phyloP scores from a whole-genome alignment of 2,113 vertebrate species.

The Panthera tigris region DNA sequence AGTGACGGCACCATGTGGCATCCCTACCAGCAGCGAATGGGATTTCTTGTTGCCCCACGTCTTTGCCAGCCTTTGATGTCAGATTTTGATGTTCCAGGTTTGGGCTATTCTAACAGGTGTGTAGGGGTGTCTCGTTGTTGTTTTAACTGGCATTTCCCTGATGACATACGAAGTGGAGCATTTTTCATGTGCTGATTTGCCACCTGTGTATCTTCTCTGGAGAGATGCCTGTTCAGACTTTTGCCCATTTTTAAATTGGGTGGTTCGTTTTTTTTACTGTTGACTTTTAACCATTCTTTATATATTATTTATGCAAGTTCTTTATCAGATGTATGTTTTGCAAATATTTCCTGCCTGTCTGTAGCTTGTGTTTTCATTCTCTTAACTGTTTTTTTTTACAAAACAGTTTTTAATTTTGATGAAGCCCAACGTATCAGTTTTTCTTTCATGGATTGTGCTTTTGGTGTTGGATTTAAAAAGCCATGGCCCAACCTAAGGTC shows the following conservation, averaged over 20 bases:
- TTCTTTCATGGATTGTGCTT: background rate
- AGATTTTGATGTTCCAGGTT: background rate
- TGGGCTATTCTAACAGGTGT: background rate
- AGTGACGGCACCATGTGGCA: too few relatives aligned
- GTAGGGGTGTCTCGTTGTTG: background rate
- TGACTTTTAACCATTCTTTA: background rate
- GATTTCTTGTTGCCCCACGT: background rate
- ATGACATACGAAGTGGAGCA: background rate
- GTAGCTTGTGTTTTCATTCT: background rate
- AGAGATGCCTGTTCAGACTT: background rate
- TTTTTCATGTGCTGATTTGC: background rate
- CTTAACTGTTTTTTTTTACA: background rate
- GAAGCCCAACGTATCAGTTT: background rate
- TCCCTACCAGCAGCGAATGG: background rate
- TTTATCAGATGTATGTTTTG: background rate
- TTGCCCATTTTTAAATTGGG: background rate
- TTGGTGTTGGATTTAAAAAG: background rate
- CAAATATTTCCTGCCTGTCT: background rate
- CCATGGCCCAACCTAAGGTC: background rate
- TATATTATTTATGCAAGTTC: background rate
- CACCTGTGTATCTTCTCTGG: background rate
- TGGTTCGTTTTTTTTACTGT: background rate
- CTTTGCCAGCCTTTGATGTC: background rate
- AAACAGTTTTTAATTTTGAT: background rate
- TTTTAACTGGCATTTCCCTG: background rate